Evolutionary conservation across 2,888 invertebrate genomes (phyloP), one percentile per base, ranked within the genome.

Genomic region (Buathra laborator): DNA sequence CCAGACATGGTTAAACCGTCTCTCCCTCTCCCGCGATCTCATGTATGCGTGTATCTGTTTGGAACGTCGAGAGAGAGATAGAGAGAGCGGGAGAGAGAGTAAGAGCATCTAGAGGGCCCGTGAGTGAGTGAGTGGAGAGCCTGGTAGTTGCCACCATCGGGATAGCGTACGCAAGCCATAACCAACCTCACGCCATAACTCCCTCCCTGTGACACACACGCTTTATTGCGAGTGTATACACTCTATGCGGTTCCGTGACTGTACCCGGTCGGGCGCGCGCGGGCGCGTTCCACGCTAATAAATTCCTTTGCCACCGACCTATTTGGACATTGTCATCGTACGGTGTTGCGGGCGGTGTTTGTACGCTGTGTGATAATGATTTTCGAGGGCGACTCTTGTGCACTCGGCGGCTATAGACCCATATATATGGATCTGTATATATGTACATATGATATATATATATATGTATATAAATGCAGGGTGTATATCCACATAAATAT

Each of bases 141-240:
- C 37, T 90, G 90, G 89, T 89, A 91, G 92, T 91, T 89, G 90
- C 91, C 91, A 90, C 91, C 90, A 91, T 91, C 83, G 82, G 67
- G 67, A 70, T 76, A 72, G 53, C 62, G 74, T 70, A 53, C 76
- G 51, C 59, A 37, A 85, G 89, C 90, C 90, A 90, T 92, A 92
- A 91, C 91, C 92, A 89, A 90, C 90, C 92, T 90, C 90, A 89
- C 90, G 87, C 89, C 89, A 88, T 90, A 90, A 89, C 90, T 91
- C 89, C 89, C 84, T 88, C 51, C 16, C 14, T 89, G 87, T 90
- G 92, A 91, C 91, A 91, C 90, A 91, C 89, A 89, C 88, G 92
- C 90, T 93, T 93, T 93, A 93, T 93, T 92, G 93, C 92, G 90
- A 92, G 90, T 92, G 90, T 90, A 90, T 77, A 76, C 44, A 67